Conservation (phyloP, 1,140 invertebrate genomes). For the Drosophila ambigua region DNA sequence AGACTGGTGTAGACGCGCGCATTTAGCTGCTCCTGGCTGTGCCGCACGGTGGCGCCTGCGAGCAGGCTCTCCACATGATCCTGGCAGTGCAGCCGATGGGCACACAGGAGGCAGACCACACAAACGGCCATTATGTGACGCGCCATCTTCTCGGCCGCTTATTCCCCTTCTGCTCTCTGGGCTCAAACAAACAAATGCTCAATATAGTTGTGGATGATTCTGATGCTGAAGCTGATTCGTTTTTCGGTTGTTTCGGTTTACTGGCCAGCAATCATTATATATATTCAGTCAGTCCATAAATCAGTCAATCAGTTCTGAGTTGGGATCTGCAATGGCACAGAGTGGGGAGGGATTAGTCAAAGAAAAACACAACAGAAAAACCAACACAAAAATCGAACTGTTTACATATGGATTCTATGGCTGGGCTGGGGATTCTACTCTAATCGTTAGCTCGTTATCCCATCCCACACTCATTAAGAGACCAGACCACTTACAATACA, state of each 20-base stretch:
- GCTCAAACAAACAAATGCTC: slow-evolving; percentile 12
- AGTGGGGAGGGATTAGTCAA: slow-evolving; percentile 42
- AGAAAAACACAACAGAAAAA: slow-evolving; percentile 4
- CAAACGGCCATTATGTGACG: slow-evolving; percentile 88
- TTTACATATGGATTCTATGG: slow-evolving; percentile 24
- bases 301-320: slow-evolving; percentile 33
- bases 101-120: slow-evolving; percentile 90
- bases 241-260: slow-evolving; percentile 20
- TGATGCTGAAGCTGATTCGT: slow-evolving; percentile 21
- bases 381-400: slow-evolving; percentile 28
- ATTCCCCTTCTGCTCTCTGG: neutral
- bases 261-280: slow-evolving; percentile 52
- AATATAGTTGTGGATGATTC: neutral
- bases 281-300: slow-evolving; percentile 3
- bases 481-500: slow-evolving; percentile 50
- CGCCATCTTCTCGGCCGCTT: slow-evolving; percentile 55
- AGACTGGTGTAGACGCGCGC: slow-evolving; percentile 60
- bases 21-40: slow-evolving; percentile 54
- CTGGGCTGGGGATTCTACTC: neutral
- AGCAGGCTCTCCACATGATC: slow-evolving; percentile 84
- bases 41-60: slow-evolving; percentile 29
- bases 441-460: slow-evolving; percentile 21
- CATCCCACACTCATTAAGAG: slow-evolving; percentile 57
- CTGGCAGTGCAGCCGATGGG: slow-evolving; percentile 88
- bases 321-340: slow-evolving; percentile 53